Evolutionary conservation across 2,113 vertebrate genomes (phyloP), one percentile per base, ranked within the genome.

Genomic region (Hemicordylus capensis): DNA sequence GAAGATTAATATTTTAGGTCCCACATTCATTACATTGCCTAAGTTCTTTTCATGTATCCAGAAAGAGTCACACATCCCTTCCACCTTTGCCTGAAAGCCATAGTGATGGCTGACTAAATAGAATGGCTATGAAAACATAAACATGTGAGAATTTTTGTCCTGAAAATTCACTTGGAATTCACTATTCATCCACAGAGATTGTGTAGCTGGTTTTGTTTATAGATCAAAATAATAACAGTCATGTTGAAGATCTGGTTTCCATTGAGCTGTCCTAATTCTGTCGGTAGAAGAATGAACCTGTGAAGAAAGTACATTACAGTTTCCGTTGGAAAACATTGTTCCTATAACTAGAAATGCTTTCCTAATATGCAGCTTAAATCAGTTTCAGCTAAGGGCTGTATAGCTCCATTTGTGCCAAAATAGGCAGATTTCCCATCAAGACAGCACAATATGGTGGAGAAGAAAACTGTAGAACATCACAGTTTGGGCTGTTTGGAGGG

Each of bases 51-150:
- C 76, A 44, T 42, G 79, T 58, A 80, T 74, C 56, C 34, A 0
- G 0, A 48, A 51, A 54, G 34, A 7, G 0, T 0, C 4, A 17
- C 59, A 64, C 22, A 46, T 4, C 66, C 12, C 58, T 59, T n/a
- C 42, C 37, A 42, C 69, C n/a, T 31, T 39, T 58, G 17, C 31
- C 46, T 1, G 0, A 34, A 0, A 1, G 63, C 42, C 6, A 1
- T 0, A 0, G 70, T 63, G 76, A 61, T 34, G 34, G 54, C 67
- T 48, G 56, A 44, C 22, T 73, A 17, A 46, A 72, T 11, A 48
- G 48, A 59, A n/a, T 61, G 31, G 56, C 42, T 85, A 63, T 44
- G n/a, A 67, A 78, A 69, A 54, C 67, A 67, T 22, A 67, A 67
- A 63, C 20, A 11, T 4, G n/a, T 54, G 5, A 31, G 54, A 61